Conservation (phyloP, 2,797 vertebrate species). For the Pangasius larnaudii region DNA sequence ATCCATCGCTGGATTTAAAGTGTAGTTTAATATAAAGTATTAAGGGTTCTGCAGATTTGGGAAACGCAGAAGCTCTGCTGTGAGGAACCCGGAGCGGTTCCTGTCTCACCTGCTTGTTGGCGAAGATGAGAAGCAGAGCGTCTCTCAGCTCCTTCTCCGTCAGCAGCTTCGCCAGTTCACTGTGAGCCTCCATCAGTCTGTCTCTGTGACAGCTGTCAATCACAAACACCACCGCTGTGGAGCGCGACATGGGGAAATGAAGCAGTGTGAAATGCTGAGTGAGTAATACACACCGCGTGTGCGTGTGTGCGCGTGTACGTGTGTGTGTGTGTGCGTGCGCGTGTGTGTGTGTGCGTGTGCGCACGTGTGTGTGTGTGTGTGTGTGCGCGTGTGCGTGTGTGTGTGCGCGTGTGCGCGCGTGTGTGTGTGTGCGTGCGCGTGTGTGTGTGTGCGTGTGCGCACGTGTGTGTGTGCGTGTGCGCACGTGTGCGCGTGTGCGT, state of each 20-base stretch:
- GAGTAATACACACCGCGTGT: background rate
- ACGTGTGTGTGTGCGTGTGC: background rate
- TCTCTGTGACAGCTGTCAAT: conserved; percentile 97
- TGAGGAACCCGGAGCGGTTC: background rate
- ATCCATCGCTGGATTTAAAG: no score
- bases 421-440: conserved; percentile 78
- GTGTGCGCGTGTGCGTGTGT: background rate
- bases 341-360: background rate
- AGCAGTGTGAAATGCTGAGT: background rate
- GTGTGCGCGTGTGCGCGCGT: background rate
- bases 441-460: background rate
- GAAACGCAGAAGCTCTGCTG: background rate
- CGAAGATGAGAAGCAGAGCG: conserved; percentile 94
- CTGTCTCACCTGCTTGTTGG: conserved; percentile 92
- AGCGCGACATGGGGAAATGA: background rate
- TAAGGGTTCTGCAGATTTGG: background rate
- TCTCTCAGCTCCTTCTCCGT: conserved; percentile 97
- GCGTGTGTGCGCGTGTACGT: background rate
- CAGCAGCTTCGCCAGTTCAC: conserved; percentile 93
- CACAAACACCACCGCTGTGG: conserved; percentile 94
- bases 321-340: background rate
- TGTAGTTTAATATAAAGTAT: background rate
- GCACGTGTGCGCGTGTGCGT: background rate
- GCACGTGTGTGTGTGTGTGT: background rate
- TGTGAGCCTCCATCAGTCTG: conserved; percentile 93